Base-by-base conservation (phyloP, 2,113 vertebrate species). In the Microcebus griseorufus region DNA sequence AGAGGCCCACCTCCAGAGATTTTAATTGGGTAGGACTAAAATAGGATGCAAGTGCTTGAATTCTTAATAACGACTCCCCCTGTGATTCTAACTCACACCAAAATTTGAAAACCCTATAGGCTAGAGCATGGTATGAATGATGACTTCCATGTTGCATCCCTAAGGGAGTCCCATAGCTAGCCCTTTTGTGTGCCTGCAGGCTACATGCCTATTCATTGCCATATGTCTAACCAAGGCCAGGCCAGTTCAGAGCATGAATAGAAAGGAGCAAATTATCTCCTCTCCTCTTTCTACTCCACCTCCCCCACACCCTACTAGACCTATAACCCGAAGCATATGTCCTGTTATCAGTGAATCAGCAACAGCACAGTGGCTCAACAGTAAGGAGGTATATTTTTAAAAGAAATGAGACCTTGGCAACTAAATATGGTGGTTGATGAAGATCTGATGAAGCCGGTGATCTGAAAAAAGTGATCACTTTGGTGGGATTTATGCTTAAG, bases 21-120 rank as follows among this genome's bases (percentile, higher is more conserved):
- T 86, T 73, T 81, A n/a, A 92, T 89, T 58, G 62, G n/a, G 14
- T 81, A 20, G 29, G 53, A 83, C 16, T 55, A 29, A 42, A 18
- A 34, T 79, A 9, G 13, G 20, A 90, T 72, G n/a, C 75, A 85
- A 80, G 48, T 0, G 0, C 53, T 92, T 96, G 37, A 45, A 45
- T 96, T 42, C 75, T 90, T 94, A 87, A 93, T 84, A 55, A 79
- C 5, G n/a, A 17, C 17, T 37, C 87, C 87, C 76, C 86, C 89
- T 93, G 83, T 80, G 64, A 87, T 39, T 86, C 51, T 91, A 51
- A 70, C 18, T 60, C 94, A 92, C 67, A 95, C 92, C 22, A 27
- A 80, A 83, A 87, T 10, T 29, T 48, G 37, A 92, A 70, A 64
- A 18, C 65, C 89, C 22, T 9, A 45, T 37, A 39, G 79, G 82